Conservation (phyloP, 1,140 invertebrate genomes). For the Drosophila mayri region DNA sequence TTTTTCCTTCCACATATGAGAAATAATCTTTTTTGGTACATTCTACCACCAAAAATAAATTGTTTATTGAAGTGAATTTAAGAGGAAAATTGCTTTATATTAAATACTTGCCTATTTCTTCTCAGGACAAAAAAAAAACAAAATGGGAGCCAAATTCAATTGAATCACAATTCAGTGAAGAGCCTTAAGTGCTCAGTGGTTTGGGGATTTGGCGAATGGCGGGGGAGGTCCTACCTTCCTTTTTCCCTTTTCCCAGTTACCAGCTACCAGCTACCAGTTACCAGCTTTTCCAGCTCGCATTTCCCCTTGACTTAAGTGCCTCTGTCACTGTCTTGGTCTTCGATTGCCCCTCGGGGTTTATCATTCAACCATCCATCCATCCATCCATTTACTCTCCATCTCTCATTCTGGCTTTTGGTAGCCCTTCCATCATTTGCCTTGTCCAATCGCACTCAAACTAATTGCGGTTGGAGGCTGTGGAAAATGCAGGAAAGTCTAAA, state of each 20-base stretch:
- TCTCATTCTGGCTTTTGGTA: constrained; percentile 3
- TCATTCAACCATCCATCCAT: constrained; percentile 1
- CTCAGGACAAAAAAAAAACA: background rate
- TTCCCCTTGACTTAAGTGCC: constrained; percentile 43
- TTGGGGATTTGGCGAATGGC: constrained; percentile 5
- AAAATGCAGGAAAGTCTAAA: constrained; percentile 9
- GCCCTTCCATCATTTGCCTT: constrained; percentile 31
- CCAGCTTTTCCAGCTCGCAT: background rate
- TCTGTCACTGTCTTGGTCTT: constrained; percentile 52
- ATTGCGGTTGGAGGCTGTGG: constrained; percentile 35
- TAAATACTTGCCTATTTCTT: constrained; percentile 56
- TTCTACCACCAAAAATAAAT: constrained; percentile 49
- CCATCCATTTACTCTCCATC: background rate
- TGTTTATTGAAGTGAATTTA: constrained; percentile 81
- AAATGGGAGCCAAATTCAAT: constrained; percentile 28
- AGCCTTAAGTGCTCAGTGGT: constrained; percentile 24
- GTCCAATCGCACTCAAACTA: constrained; percentile 53
- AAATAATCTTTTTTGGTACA: constrained; percentile 25
- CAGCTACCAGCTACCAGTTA: constrained; percentile 6
- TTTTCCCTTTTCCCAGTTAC: constrained; percentile 12
- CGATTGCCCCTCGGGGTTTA: constrained; percentile 42
- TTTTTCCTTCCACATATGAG: constrained; percentile 34
- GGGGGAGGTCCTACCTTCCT: background rate
- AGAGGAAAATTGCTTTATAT: constrained; percentile 81
- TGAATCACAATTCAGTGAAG: constrained; percentile 37